phyloP scores from a whole-genome alignment of 2,888 invertebrate species.

The Plagiodera versicolora region DNA sequence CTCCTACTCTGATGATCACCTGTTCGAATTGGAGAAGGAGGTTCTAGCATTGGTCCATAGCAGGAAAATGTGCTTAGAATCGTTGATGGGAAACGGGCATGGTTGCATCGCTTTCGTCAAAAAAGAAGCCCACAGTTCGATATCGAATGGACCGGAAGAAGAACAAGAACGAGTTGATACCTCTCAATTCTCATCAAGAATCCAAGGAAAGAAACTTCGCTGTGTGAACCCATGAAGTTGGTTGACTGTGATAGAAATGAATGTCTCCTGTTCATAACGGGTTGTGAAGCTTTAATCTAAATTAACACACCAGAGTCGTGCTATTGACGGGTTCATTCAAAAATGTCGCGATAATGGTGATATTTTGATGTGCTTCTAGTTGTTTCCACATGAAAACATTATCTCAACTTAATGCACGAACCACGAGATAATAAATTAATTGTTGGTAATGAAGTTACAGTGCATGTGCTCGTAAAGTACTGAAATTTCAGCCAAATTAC shows the following conservation, averaged over 20 bases:
- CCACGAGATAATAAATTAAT: too few relatives aligned
- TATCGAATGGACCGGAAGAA: constrained; percentile 20
- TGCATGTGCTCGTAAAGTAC: too few relatives aligned
- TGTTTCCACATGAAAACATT: too few relatives aligned
- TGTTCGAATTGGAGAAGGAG: constrained; percentile 74
- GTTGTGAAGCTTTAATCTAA: too few relatives aligned
- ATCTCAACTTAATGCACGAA: too few relatives aligned
- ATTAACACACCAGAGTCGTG: too few relatives aligned
- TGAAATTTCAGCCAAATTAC: too few relatives aligned
- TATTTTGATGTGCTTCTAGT: too few relatives aligned
- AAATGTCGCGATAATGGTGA: too few relatives aligned
- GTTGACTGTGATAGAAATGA: constrained; percentile 1
- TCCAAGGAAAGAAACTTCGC: constrained; percentile 74
- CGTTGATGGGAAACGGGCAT: constrained; percentile 57
- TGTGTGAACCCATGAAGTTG: constrained; percentile 63
- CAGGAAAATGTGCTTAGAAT: constrained; percentile 61
- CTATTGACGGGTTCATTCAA: too few relatives aligned
- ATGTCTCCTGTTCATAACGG: too few relatives aligned
- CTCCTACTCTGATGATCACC: constrained; percentile 73
- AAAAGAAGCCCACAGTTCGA: constrained; percentile 27
- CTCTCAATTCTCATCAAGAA: constrained; percentile 70
- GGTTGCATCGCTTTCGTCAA: constrained; percentile 47
- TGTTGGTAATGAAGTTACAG: too few relatives aligned
- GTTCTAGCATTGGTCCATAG: constrained; percentile 56
- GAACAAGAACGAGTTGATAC: constrained; percentile 52